These are phyloP conservation scores for Phainopepla nitens DNA, from an alignment of 2,113 vertebrate genomes.

Conservation along the genomic window DNA sequence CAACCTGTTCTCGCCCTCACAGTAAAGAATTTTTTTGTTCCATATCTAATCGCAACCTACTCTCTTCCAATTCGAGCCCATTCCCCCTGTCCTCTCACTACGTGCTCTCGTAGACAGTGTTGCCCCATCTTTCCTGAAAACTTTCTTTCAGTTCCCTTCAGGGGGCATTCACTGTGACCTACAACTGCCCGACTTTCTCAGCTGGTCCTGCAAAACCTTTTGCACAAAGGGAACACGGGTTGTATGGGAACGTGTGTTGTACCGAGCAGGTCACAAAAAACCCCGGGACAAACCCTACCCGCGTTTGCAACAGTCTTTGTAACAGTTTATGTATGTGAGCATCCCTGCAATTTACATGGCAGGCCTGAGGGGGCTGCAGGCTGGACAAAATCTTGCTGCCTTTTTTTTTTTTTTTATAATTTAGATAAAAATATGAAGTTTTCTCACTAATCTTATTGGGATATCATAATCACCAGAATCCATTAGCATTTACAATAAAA, in stretches of 20 bases:
- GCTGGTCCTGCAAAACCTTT: background rate
- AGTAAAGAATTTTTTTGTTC: too few relatives aligned
- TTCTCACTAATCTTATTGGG: background rate
- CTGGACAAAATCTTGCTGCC: background rate
- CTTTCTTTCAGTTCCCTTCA: background rate
- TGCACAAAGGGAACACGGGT: rapidly evolving
- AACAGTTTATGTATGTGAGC: rapidly evolving
- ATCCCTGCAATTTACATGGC: rapidly evolving
- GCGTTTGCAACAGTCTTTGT: too few relatives aligned
- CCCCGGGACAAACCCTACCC: too few relatives aligned
- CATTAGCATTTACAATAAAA: background rate
- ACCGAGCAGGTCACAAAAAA: rapidly evolving
- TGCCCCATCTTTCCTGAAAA: background rate
- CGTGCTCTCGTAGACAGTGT: background rate
- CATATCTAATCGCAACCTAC: background rate
- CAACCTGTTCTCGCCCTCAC: too few relatives aligned
- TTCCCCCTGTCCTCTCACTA: background rate
- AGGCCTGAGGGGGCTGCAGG: background rate
- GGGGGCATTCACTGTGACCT: too few relatives aligned
- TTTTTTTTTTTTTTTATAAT: background rate
- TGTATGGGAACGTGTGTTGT: too few relatives aligned
- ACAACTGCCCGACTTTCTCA: rapidly evolving
- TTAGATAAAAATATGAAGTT: background rate
- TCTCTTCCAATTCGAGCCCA: background rate
- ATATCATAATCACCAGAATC: background rate